Percentiles rank a stretch among this genome's conserved stretches.
Conservation (phyloP, 2,113 vertebrate genomes). For the Oncorhynchus tshawytscha region DNA sequence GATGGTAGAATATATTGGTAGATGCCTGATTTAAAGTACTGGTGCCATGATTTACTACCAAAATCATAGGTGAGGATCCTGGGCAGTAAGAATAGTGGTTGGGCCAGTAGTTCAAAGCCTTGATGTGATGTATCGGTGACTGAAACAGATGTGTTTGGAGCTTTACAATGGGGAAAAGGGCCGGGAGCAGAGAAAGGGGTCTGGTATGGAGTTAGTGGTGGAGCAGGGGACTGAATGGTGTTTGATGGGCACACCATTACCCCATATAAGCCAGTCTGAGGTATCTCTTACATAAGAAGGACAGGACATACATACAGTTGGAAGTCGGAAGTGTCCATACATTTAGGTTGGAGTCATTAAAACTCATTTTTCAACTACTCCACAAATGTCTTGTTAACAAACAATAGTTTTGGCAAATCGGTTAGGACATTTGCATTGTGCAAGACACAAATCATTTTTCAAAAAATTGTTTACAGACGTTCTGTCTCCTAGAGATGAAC, state of each 20-base stretch:
- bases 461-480: no score
- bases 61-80: slow-evolving; percentile 32
- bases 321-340: no score
- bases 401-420: no score
- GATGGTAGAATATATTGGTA: slow-evolving; percentile 21
- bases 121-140: slow-evolving; percentile 12
- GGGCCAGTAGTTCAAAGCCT: slow-evolving; percentile 50
- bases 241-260: neutral
- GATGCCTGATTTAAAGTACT: slow-evolving; percentile 33
- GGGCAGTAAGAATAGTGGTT: slow-evolving; percentile 22
- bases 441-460: no score
- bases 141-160: slow-evolving; percentile 59
- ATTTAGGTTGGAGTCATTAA: no score
- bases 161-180: slow-evolving; percentile 40
- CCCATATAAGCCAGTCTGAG: neutral
- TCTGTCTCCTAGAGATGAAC: no score
- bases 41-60: slow-evolving; percentile 51
- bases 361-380: no score
- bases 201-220: neutral
- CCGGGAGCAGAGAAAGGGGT: neutral
- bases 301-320: neutral
- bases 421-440: no score
- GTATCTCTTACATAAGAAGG: neutral
- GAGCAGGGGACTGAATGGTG: neutral
- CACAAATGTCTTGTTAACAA: no score